Conservation (phyloP, 1,140 invertebrate genomes). For the Bicyclus anynana region DNA sequence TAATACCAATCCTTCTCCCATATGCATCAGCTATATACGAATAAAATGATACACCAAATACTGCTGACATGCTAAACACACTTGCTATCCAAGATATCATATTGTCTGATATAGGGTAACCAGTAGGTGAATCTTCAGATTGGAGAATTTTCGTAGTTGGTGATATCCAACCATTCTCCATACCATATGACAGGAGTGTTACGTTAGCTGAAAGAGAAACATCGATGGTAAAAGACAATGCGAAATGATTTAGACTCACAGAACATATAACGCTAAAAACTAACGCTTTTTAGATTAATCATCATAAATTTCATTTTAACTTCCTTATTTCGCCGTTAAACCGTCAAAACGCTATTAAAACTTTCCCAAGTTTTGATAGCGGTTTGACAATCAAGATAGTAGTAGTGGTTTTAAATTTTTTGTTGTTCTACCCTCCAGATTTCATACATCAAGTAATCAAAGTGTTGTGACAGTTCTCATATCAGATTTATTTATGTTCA, state of each 20-base stretch:
- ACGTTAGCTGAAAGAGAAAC: conserved; percentile 15
- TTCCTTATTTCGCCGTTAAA: too few relatives aligned
- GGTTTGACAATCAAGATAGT: too few relatives aligned
- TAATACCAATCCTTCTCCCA: conserved; percentile 17
- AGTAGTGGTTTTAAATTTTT: too few relatives aligned
- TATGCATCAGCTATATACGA: conserved; percentile 15
- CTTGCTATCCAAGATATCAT: conserved; percentile 20
- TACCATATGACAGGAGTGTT: conserved; percentile 10
- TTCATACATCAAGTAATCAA: too few relatives aligned
- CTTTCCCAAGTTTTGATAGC: too few relatives aligned
- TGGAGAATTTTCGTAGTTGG: conserved; percentile 19
- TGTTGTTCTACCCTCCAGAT: too few relatives aligned
- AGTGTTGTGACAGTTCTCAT: too few relatives aligned
- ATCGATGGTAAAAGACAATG: background rate
- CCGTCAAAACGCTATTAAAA: too few relatives aligned
- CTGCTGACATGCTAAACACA: conserved; percentile 19
- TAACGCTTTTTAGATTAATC: too few relatives aligned
- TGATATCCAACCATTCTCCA: conserved; percentile 25
- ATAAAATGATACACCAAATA: conserved; percentile 12
- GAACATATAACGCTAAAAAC: too few relatives aligned
- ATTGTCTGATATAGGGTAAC: conserved; percentile 11
- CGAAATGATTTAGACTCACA: background rate
- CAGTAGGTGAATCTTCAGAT: conserved; percentile 14
- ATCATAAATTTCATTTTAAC: too few relatives aligned
- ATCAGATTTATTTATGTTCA: too few relatives aligned